Conservation (phyloP, 2,797 vertebrate genomes). For the Hippoglossus hippoglossus region DNA sequence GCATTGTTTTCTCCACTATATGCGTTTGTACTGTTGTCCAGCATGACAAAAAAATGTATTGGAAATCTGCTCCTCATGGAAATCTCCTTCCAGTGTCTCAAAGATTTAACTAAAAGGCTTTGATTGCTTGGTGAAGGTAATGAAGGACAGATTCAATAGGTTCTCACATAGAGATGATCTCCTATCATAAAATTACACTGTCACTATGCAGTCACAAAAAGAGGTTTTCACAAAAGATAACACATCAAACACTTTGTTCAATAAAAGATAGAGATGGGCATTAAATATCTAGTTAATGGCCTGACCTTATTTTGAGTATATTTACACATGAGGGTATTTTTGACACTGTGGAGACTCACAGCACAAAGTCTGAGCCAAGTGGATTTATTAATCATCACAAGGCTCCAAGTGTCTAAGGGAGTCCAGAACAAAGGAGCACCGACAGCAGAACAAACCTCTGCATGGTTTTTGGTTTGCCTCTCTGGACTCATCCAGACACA, state of each 20-base stretch:
- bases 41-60: no score
- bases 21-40: no score
- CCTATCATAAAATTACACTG: not conserved
- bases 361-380: conserved; percentile 32
- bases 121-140: not conserved
- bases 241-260: not conserved
- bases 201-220: not conserved
- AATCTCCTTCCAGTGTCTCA: no score
- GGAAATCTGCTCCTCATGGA: no score
- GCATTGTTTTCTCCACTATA: no score
- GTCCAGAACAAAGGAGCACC: conserved; percentile 50
- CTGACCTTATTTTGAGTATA: conserved; percentile 13
- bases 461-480: conserved; percentile 58
- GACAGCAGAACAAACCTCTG: conserved; percentile 44
- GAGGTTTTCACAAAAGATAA: conserved; percentile 17
- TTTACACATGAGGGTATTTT: conserved; percentile 38
- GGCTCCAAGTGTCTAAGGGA: conserved; percentile 26
- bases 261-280: not conserved
- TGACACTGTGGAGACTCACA: conserved; percentile 42
- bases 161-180: not conserved
- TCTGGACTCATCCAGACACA: conserved; percentile 55
- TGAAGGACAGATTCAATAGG: not conserved
- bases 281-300: conserved; percentile 16
- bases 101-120: not conserved
- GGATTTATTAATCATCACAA: conserved; percentile 65